Evolutionary conservation across 2,113 vertebrate genomes (phyloP).

Genomic region (Odocoileus virginianus): DNA sequence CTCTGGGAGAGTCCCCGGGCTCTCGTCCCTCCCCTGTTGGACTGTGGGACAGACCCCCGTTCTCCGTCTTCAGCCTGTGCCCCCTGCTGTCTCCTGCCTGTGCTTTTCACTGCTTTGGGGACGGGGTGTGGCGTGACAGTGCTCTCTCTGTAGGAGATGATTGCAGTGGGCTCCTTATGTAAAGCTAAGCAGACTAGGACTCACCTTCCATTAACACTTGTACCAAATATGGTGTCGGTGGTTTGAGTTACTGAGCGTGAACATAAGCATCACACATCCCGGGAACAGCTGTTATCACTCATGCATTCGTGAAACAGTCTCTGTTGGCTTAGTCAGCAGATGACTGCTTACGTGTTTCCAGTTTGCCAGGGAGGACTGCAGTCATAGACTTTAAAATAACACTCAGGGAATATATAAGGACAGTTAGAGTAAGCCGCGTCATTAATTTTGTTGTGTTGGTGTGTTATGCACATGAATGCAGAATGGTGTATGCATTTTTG

Average conservation of each 20-base stretch:
- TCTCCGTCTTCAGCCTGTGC: not conserved
- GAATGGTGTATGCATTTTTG: rapidly evolving
- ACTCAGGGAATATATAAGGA: not conserved
- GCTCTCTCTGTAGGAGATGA: not conserved
- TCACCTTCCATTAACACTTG: rapidly evolving
- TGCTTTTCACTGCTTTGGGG: rapidly evolving
- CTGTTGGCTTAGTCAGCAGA: not conserved
- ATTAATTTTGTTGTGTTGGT: rapidly evolving
- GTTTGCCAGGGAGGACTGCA: rapidly evolving
- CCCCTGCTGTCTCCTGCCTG: not conserved
- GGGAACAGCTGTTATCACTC: not conserved
- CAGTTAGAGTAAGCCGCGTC: rapidly evolving
- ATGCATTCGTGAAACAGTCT: rapidly evolving
- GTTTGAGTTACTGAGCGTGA: rapidly evolving
- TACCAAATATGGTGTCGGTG: rapidly evolving
- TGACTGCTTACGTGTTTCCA: not conserved
- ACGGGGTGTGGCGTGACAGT: rapidly evolving
- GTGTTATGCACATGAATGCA: rapidly evolving
- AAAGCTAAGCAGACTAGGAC: no score
- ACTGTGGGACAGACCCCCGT: not conserved
- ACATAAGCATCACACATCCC: rapidly evolving
- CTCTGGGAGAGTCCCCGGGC: not conserved
- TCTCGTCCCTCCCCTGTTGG: not conserved
- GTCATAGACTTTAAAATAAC: not conserved
- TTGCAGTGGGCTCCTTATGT: rapidly evolving